A percentile compares a stretch with the other conserved stretches of the same genome.
Conservation (phyloP, 2,113 vertebrate species). For the Phalacrocorax brasilianus region DNA sequence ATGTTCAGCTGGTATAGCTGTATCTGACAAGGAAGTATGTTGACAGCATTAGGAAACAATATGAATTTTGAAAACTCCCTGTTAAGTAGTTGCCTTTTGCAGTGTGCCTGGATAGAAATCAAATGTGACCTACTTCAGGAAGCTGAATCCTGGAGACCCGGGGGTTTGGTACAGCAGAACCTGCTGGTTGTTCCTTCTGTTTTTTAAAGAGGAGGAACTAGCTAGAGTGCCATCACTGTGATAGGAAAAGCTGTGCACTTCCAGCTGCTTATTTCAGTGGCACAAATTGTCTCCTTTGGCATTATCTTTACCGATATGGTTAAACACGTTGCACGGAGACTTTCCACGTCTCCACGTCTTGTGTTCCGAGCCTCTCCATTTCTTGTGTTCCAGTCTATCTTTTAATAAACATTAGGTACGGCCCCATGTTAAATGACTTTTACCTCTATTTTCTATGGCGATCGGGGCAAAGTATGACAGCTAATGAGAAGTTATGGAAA, state of each 20-base stretch:
- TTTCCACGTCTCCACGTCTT: accelerated
- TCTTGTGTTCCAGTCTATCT: not conserved
- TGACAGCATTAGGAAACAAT: not conserved
- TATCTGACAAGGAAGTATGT: not conserved
- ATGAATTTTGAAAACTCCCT: not conserved
- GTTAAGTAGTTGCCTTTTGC: not conserved
- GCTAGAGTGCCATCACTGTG: not conserved
- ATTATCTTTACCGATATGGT: not conserved
- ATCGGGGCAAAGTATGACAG: not conserved
- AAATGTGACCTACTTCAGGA: conserved; percentile 22
- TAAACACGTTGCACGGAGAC: not conserved
- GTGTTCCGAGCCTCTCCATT: too few species aligned
- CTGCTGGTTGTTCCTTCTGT: not conserved
- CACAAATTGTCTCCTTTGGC: not conserved
- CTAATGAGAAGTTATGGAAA: not conserved
- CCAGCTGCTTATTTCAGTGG: not conserved
- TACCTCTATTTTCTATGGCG: not conserved
- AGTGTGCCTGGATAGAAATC: not conserved
- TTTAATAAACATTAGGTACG: not conserved
- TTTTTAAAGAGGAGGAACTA: not conserved
- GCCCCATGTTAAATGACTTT: not conserved
- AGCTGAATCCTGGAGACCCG: not conserved
- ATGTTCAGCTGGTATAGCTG: not conserved
- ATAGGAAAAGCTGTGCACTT: not conserved
- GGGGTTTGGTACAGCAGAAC: not conserved